Evolutionary conservation across 2,888 invertebrate genomes (phyloP), one percentile per base, ranked within the genome.

Genomic region (Eurytoma californica): DNA sequence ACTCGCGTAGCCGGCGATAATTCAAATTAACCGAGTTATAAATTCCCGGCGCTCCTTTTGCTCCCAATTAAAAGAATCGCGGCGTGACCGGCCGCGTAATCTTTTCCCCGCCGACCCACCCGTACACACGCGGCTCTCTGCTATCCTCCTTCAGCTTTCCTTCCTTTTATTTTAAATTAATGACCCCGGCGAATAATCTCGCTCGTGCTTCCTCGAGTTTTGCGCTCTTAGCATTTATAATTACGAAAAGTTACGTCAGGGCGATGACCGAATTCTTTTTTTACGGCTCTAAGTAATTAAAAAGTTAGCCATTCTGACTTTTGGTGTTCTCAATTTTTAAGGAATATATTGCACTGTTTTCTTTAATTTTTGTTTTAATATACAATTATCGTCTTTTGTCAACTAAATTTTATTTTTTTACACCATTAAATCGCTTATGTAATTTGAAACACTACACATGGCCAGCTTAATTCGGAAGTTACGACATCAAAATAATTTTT

Each of bases 41-140:
- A 66, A 74, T 74, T 66, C 28, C 12, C 49, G 16, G n/a, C n/a
- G 57, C 63, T 58, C 28, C 57, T 58, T 39, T 66, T 28, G 57
- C 24, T 47, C 57, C 74, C 58, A 74, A 74, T 74, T 74, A 76
- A 76, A 76, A 69, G 76, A 69, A 69, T 75, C 51, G 63, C 69
- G 69, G 61, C 61, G 39, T 39, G 24, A 49, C 53, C 30, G 47
- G 13, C n/a, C 18, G 51, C 7, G 20, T 51, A 51, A 65, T 73
- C 47, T 73, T 65, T 63, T 55, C 18, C 12, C 18, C 24, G 5
- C 14, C 30, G 18, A 9, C 65, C 13, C 16, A 3, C 14, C 30
- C 61, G 28, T 60, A 13, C 28, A 28, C 39, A 13, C 18, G 24
- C 63, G 16, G 20, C 30, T 18, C 13, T 7, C 39, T 14, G 14